phyloP scores from a whole-genome alignment of 2,888 invertebrate genomes.

The Epiblema foenella region DNA sequence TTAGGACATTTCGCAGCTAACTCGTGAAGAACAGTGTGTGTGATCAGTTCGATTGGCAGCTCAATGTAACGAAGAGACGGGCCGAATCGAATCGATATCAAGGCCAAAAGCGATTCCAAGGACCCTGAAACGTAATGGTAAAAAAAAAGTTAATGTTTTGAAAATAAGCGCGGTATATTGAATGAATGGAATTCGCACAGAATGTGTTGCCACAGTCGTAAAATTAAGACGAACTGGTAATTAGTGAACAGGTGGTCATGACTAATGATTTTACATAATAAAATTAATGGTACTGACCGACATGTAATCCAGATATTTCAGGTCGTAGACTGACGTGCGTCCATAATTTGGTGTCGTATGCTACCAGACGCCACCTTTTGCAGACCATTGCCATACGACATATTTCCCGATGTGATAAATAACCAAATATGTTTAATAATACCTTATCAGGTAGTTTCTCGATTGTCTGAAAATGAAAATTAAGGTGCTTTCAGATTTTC shows the following conservation, averaged over 20 bases:
- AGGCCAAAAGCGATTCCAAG: slow-evolving; percentile 92
- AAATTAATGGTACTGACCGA: slow-evolving; percentile 75
- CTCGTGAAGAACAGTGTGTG: slow-evolving; percentile 98
- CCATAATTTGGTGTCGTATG: slow-evolving; percentile 98
- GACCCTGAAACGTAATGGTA: slow-evolving; percentile 83
- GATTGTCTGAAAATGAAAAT: slow-evolving; percentile 89
- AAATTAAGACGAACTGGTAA: slow-evolving; percentile 24
- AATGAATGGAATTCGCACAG: slow-evolving; percentile 31
- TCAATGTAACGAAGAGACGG: slow-evolving; percentile 96
- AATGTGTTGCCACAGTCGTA: slow-evolving; percentile 33
- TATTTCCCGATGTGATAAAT: slow-evolving; percentile 96
- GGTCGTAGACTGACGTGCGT: slow-evolving; percentile 97
- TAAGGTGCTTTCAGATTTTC: not conserved
- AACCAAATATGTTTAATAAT: slow-evolving; percentile 96
- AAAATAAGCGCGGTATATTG: slow-evolving; percentile 27
- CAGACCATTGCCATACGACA: slow-evolving; percentile 97
- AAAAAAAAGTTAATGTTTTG: slow-evolving; percentile 44
- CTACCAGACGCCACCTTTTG: slow-evolving; percentile 97
- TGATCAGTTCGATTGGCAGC: slow-evolving; percentile 97
- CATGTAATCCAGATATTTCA: slow-evolving; percentile 97
- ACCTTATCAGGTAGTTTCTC: slow-evolving; percentile 99
- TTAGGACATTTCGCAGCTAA: slow-evolving; percentile 98
- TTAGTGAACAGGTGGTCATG: slow-evolving; percentile 36
- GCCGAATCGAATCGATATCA: slow-evolving; percentile 95
- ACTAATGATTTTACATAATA: slow-evolving; percentile 26